These are phyloP conservation scores for Pteropus rufus DNA, from an alignment of 2,797 vertebrate species.

Conservation along the genomic window DNA sequence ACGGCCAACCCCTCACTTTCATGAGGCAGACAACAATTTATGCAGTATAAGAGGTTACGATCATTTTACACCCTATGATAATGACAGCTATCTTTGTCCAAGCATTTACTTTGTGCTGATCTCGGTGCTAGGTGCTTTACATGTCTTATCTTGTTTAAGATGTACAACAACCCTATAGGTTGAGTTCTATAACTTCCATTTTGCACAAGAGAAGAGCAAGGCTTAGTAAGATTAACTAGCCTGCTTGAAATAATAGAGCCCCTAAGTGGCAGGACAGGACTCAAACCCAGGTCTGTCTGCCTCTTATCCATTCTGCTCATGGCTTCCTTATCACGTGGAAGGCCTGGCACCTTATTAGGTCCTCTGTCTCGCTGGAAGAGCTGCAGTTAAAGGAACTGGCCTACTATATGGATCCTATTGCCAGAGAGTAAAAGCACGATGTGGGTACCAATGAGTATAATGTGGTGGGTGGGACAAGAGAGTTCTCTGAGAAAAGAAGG, in stretches of 20 bases:
- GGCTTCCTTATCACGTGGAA: not conserved
- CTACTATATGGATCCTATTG: fast-evolving
- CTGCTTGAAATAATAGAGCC: not conserved
- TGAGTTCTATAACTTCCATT: not conserved
- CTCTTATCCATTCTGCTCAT: not conserved
- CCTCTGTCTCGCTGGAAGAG: not conserved
- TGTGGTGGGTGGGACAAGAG: not conserved
- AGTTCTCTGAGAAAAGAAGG: not conserved
- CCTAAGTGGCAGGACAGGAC: not conserved
- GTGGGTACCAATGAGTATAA: fast-evolving
- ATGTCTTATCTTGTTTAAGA: not conserved
- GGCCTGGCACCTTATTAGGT: not conserved
- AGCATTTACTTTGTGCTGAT: not conserved
- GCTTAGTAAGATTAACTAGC: not conserved
- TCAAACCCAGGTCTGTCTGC: not conserved
- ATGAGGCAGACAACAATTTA: not conserved
- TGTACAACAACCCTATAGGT: not conserved
- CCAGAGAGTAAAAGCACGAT: not conserved
- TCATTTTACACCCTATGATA: not conserved
- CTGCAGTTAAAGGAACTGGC: not conserved
- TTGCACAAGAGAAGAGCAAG: not conserved
- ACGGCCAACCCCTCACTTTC: not conserved
- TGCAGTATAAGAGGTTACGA: not conserved
- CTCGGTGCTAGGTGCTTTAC: not conserved
- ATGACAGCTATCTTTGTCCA: not conserved